A percentile compares a stretch with the other conserved stretches of the same genome.
Evolutionary conservation across 2,888 invertebrate species (phyloP).

Genomic region (Sinohyriopsis cumingii): DNA sequence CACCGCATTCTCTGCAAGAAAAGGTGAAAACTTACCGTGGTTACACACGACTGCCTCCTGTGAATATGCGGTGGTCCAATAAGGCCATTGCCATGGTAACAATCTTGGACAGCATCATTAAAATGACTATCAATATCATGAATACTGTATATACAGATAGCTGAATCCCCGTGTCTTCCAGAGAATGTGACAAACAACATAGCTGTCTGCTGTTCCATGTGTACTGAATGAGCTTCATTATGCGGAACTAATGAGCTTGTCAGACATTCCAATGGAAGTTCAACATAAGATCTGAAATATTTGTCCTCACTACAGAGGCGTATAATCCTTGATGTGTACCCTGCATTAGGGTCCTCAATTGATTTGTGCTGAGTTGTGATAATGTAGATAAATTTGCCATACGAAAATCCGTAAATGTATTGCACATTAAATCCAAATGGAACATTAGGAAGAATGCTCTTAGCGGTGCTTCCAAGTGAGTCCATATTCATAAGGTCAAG

Average conservation of each 20-base stretch:
- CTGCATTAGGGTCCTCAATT: constrained; percentile 16
- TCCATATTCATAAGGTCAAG: constrained; percentile 89
- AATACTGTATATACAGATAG: constrained; percentile 93
- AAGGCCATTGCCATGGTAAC: constrained; percentile 90
- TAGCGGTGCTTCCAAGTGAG: constrained; percentile 37
- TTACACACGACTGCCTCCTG: constrained; percentile 30
- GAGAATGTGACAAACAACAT: constrained; percentile 81
- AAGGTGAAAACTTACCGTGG: constrained; percentile 40
- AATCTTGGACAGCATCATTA: constrained; percentile 95
- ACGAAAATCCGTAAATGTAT: constrained; percentile 96
- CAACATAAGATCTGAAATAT: constrained; percentile 97
- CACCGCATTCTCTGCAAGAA: not conserved
- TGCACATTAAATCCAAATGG: constrained; percentile 91
- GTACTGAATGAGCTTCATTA: constrained; percentile 92
- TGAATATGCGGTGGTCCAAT: constrained; percentile 55
- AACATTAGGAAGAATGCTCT: constrained; percentile 76
- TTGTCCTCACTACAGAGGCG: constrained; percentile 95
- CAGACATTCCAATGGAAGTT: constrained; percentile 92
- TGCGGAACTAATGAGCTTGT: constrained; percentile 75
- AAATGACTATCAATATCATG: constrained; percentile 92
- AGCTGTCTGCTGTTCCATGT: constrained; percentile 92
- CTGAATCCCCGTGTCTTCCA: constrained; percentile 87
- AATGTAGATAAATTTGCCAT: constrained; percentile 96
- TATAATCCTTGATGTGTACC: constrained; percentile 90
- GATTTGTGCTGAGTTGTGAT: constrained; percentile 89